These are phyloP conservation scores for Rotaria socialis DNA, from an alignment of 2,888 invertebrate genomes.

Conservation along the genomic window DNA sequence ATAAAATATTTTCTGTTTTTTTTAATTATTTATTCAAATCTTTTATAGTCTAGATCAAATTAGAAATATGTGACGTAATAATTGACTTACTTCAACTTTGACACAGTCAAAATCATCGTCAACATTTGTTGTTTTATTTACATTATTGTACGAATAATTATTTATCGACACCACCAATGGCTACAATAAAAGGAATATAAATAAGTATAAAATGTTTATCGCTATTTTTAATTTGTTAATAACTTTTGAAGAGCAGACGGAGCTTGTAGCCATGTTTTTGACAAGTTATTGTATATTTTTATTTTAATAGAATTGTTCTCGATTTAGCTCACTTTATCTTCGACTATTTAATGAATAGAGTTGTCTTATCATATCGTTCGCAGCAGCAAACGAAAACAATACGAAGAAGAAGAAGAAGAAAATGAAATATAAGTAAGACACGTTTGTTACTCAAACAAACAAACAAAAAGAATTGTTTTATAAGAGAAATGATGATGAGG, in stretches of 20 bases:
- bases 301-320: not conserved
- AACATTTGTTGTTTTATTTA: not conserved
- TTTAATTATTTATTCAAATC: no score
- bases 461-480: not conserved
- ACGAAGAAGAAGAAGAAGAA: not conserved
- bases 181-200: not conserved
- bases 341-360: not conserved
- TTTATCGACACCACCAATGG: not conserved
- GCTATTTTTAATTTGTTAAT: not conserved
- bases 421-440: not conserved
- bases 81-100: slow-evolving; percentile 1
- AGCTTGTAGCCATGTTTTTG: not conserved
- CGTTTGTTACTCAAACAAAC: not conserved
- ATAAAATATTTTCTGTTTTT: not conserved
- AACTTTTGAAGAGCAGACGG: not conserved
- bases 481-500: not conserved
- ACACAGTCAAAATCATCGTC: slow-evolving; percentile 24
- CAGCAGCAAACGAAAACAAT: not conserved
- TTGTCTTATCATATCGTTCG: not conserved
- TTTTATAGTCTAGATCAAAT: not conserved
- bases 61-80: no score
- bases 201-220: not conserved
- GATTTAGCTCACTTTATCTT: not conserved
- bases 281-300: not conserved
- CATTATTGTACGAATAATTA: not conserved